These are phyloP conservation scores for Psophia crepitans DNA, from an alignment of 2,113 vertebrate species.

Conservation along the genomic window DNA sequence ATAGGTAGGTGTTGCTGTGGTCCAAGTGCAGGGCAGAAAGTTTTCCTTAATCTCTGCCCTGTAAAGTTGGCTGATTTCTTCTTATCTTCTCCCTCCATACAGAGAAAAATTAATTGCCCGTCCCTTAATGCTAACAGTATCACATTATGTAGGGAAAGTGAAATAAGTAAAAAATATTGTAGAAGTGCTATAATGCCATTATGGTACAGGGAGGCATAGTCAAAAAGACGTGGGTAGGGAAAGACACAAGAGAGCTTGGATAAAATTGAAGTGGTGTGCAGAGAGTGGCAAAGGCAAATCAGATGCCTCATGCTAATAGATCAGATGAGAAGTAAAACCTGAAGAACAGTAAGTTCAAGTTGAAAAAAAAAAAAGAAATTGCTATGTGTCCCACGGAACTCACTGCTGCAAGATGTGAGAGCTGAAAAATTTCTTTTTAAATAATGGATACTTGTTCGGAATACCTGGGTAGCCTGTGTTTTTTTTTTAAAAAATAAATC, in stretches of 20 bases:
- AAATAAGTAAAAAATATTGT: not conserved
- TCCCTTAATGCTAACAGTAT: not conserved
- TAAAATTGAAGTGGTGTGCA: not conserved
- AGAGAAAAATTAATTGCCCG: not conserved
- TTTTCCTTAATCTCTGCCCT: not conserved
- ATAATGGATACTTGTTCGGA: not conserved
- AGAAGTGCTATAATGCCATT: not conserved
- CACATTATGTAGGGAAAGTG: not conserved
- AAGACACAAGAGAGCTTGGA: not conserved
- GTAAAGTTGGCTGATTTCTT: not conserved
- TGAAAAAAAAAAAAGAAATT: not conserved
- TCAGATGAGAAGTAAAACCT: not conserved
- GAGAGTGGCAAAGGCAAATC: not conserved
- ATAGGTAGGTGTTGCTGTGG: not conserved
- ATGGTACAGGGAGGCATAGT: not conserved
- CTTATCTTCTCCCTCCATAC: not conserved
- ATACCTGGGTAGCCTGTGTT: not conserved
- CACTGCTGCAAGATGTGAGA: not conserved
- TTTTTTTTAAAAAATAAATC: not conserved
- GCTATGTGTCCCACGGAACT: not conserved
- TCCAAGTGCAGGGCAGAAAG: not conserved
- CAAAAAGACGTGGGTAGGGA: not conserved
- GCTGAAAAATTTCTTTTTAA: not conserved
- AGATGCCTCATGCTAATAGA: not conserved
- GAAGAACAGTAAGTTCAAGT: not conserved